A percentile compares a stretch with the other conserved stretches of the same genome.
Conservation (phyloP, 2,113 vertebrate genomes). For the Pagrus major region DNA sequence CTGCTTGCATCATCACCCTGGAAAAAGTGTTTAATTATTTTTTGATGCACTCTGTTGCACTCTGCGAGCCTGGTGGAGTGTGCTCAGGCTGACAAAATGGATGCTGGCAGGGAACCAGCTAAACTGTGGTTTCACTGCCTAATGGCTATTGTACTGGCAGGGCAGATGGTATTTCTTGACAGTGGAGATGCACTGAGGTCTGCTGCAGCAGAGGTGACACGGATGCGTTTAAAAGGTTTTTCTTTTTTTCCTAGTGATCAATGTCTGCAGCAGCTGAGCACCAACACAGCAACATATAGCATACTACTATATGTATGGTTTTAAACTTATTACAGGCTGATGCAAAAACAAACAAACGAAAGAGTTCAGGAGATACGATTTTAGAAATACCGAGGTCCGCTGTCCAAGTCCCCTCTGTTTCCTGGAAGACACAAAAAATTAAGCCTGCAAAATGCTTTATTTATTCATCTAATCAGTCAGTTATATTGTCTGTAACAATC, state of each 20-base stretch:
- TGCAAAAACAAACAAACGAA: not conserved
- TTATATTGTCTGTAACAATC: not conserved
- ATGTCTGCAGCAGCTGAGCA: conserved; percentile 19
- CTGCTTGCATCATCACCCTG: conserved; percentile 77
- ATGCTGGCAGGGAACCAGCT: conserved; percentile 75
- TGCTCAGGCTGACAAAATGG: conserved; percentile 76
- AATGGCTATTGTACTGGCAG: conserved; percentile 71
- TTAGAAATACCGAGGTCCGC: not conserved
- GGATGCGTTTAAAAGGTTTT: conserved; percentile 12
- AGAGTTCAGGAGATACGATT: not conserved
- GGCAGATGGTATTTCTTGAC: conserved; percentile 68
- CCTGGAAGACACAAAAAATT: not conserved
- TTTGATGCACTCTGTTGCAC: conserved; percentile 76
- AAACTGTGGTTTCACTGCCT: conserved; percentile 68
- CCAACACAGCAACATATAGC: not conserved
- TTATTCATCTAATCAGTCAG: not conserved
- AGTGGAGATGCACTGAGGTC: conserved; percentile 38
- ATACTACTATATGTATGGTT: not conserved
- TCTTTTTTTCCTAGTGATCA: conserved; percentile 13
- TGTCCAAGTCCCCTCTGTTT: not conserved
- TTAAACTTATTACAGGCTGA: not conserved
- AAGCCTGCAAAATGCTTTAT: conserved; percentile 10
- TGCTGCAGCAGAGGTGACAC: conserved; percentile 48
- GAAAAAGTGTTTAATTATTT: conserved; percentile 81
- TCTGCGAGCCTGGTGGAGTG: conserved; percentile 59